Conservation (phyloP, 2,888 invertebrate species). For the Griposia aprilina region DNA sequence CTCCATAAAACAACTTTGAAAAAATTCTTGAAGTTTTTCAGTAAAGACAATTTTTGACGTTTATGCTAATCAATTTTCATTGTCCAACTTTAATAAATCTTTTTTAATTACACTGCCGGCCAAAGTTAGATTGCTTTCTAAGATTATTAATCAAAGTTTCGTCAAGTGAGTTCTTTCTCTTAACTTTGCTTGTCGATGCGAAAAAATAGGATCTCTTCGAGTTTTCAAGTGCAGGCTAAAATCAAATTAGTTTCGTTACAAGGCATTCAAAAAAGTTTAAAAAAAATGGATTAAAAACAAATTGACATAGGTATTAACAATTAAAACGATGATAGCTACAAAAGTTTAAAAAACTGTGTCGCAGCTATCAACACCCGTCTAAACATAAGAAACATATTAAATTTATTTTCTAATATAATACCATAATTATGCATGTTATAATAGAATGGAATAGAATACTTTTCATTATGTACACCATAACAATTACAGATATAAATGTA, state of each 20-base stretch:
- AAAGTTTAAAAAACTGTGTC: too few relatives aligned
- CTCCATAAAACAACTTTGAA: neutral
- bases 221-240: constrained; percentile 19
- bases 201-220: constrained; percentile 31
- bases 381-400: too few relatives aligned
- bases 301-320: too few relatives aligned
- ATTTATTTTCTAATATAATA: too few relatives aligned
- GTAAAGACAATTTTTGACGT: constrained; percentile 45
- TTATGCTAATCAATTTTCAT: constrained; percentile 64
- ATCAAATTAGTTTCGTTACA: constrained; percentile 7
- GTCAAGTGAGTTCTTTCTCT: constrained; percentile 54
- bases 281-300: neutral
- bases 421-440: too few relatives aligned
- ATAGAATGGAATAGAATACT: too few relatives aligned
- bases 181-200: constrained; percentile 28
- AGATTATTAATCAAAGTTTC: constrained; percentile 71
- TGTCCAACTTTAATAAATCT: constrained; percentile 70
- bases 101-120: constrained; percentile 70
- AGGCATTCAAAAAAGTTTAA: too few relatives aligned
- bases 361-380: too few relatives aligned
- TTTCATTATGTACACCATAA: too few relatives aligned
- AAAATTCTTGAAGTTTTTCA: constrained; percentile 4
- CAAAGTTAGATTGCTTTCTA: constrained; percentile 74
- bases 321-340: too few relatives aligned
- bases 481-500: too few relatives aligned